Evolutionary conservation across 2,888 invertebrate genomes (phyloP).

Genomic region (Tyria jacobaeae): DNA sequence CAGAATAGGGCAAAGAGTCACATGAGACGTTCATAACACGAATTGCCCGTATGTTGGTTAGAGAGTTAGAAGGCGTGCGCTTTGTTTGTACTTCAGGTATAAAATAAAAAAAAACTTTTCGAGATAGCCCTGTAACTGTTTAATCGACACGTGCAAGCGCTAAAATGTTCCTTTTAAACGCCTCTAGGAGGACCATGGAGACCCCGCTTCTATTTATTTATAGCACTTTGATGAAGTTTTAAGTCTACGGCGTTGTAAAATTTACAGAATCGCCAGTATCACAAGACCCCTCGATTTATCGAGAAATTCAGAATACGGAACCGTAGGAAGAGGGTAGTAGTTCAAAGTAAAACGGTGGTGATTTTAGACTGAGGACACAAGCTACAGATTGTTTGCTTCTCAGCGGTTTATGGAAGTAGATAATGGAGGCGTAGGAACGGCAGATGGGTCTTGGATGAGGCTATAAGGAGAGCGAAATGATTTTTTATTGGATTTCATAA

Average conservation of each 20-base stretch:
- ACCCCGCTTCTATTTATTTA: slow-evolving; percentile 67
- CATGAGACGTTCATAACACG: neutral
- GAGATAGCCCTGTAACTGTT: slow-evolving; percentile 26
- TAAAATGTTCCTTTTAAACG: slow-evolving; percentile 49
- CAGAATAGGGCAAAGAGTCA: neutral
- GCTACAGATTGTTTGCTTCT: slow-evolving; percentile 76
- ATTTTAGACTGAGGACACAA: slow-evolving; percentile 68
- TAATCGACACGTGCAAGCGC: slow-evolving; percentile 47
- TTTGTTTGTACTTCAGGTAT: neutral
- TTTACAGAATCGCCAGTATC: slow-evolving; percentile 58
- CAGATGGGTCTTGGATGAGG: slow-evolving; percentile 72
- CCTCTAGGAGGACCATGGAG: slow-evolving; percentile 48
- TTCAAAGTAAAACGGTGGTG: slow-evolving; percentile 57
- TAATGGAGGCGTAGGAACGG: slow-evolving; percentile 73
- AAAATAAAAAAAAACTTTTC: neutral
- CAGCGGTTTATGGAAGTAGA: slow-evolving; percentile 78
- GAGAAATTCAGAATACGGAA: slow-evolving; percentile 16
- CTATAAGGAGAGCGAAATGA: slow-evolving; percentile 52
- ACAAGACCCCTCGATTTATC: slow-evolving; percentile 41
- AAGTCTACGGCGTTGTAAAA: slow-evolving; percentile 70
- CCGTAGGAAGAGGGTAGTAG: slow-evolving; percentile 32
- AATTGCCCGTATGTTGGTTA: neutral
- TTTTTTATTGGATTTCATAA: neutral
- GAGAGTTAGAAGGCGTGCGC: neutral
- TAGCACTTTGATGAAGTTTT: slow-evolving; percentile 75